phyloP scores from a whole-genome alignment of 2,797 vertebrate genomes.

The Taeniopygia guttata region DNA sequence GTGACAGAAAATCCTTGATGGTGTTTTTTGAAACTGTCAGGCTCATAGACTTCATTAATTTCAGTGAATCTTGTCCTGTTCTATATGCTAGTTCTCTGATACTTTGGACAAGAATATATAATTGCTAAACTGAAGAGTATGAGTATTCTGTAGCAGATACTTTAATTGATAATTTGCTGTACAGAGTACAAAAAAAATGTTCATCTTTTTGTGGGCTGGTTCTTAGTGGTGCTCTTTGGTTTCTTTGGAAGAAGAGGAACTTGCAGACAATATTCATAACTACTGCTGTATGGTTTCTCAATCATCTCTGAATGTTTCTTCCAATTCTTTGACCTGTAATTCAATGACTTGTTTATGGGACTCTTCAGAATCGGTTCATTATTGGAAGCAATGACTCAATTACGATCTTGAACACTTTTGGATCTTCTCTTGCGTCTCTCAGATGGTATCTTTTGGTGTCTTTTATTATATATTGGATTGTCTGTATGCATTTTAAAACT shows the following conservation, averaged over 20 bases:
- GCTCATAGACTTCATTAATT: background rate
- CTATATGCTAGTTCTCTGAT: background rate
- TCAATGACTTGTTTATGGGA: background rate
- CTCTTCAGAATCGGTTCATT: slow-evolving; percentile 16
- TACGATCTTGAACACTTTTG: background rate
- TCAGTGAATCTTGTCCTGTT: background rate
- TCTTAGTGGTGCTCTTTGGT: background rate
- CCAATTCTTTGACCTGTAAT: background rate
- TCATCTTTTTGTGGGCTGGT: background rate
- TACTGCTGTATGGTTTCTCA: background rate
- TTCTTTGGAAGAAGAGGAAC: slow-evolving; percentile 5
- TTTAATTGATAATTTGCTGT: background rate
- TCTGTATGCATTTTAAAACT: background rate
- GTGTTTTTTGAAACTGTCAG: background rate
- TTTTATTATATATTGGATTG: background rate
- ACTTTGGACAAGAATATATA: background rate
- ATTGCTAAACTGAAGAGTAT: background rate
- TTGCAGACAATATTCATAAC: background rate
- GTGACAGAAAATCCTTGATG: background rate
- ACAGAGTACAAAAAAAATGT: background rate
- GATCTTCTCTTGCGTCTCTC: slow-evolving; percentile 48
- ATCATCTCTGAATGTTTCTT: background rate
- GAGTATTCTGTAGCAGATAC: background rate
- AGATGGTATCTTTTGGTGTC: background rate
- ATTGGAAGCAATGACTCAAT: background rate